Percentiles rank a stretch among this genome's conserved stretches.
Evolutionary conservation across 2,888 invertebrate genomes (phyloP).

Genomic region (Coenonympha glycerion): DNA sequence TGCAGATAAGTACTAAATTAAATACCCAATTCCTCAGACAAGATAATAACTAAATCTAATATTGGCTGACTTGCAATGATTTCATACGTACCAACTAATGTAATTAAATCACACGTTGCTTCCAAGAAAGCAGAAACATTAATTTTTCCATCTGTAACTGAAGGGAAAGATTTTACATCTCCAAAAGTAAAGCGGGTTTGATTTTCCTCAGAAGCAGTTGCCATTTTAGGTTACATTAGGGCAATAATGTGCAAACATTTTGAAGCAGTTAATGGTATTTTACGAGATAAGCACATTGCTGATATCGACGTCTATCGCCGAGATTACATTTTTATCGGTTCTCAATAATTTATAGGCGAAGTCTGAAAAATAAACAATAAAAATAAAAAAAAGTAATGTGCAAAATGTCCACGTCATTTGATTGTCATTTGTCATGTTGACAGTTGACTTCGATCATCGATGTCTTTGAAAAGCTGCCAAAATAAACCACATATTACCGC

Average conservation of each 20-base stretch:
- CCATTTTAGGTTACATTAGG: slow-evolving; percentile 39
- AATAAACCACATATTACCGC: no score
- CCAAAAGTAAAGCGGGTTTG: slow-evolving; percentile 36
- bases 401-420: not conserved
- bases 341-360: not conserved
- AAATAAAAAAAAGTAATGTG: not conserved
- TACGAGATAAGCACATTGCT: slow-evolving; percentile 13
- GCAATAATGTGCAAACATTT: slow-evolving; percentile 9
- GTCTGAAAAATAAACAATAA: slow-evolving; percentile 17
- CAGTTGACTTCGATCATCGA: no score
- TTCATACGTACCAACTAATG: slow-evolving; percentile 77
- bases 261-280: slow-evolving; percentile 13
- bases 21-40: no score
- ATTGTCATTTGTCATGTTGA: not conserved
- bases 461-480: no score
- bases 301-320: slow-evolving; percentile 20
- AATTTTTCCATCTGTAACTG: slow-evolving; percentile 73
- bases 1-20: not conserved
- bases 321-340: slow-evolving; percentile 19
- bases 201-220: slow-evolving; percentile 36
- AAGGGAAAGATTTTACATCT: slow-evolving; percentile 67
- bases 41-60: no score
- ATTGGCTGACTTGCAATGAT: no score
- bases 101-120: slow-evolving; percentile 78
- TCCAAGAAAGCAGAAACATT: slow-evolving; percentile 77